Evolutionary conservation across 92 coral and sea anemone species (phyloP).

Genomic region (Epizoanthus rinbou): DNA sequence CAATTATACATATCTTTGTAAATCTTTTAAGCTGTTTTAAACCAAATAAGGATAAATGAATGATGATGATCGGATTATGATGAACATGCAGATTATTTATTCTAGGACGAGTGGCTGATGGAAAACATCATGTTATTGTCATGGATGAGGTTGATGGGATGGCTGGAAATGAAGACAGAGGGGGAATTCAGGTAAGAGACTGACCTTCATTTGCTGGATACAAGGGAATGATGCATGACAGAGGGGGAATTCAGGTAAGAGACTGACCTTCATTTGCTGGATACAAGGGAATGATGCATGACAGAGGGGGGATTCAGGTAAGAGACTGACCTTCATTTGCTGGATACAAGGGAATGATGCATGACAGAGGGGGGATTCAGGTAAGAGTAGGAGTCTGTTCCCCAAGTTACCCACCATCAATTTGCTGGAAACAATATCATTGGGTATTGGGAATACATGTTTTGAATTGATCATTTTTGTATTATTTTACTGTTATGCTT

Average conservation of each 20-base stretch:
- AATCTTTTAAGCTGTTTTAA: too few relatives aligned
- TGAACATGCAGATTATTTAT: background rate
- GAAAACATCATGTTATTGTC: constrained; percentile 78
- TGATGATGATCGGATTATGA: too few relatives aligned
- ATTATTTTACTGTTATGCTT: too few relatives aligned
- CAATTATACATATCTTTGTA: too few relatives aligned
- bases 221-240: background rate
- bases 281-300: background rate
- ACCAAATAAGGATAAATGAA: too few relatives aligned
- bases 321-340: background rate
- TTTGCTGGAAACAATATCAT: constrained; percentile 20
- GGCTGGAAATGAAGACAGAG: constrained; percentile 99
- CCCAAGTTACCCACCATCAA: background rate
- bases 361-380: constrained; percentile 84
- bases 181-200: constrained; percentile 82
- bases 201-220: background rate
- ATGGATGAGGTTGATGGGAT: constrained; percentile 99
- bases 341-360: background rate
- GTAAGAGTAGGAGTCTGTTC: constrained; percentile 25
- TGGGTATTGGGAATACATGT: too few relatives aligned
- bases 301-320: constrained; percentile 84
- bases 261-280: background rate
- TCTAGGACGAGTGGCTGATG: constrained; percentile 57
- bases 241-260: constrained; percentile 83
- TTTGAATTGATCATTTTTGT: too few relatives aligned